Evolutionary conservation across 2,888 invertebrate species (phyloP).

Genomic region (Drosophila silvestris): DNA sequence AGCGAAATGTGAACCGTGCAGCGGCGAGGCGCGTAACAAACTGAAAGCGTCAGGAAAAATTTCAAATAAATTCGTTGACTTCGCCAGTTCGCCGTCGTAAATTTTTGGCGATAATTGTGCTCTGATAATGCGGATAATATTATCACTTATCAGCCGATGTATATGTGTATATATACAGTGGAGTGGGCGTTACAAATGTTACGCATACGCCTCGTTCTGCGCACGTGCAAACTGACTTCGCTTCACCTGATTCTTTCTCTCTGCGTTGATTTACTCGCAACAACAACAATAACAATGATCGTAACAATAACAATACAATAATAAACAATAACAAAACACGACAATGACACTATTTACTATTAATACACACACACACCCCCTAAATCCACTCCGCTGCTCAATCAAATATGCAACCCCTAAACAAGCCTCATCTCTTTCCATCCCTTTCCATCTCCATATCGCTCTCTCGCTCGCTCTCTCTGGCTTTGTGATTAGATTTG

Average conservation of each 20-base stretch:
- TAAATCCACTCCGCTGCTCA: neutral
- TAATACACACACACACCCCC: conserved; percentile 16
- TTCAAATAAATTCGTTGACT: conserved; percentile 30
- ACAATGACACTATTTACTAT: conserved; percentile 76
- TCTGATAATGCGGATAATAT: conserved; percentile 63
- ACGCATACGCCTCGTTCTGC: conserved; percentile 38
- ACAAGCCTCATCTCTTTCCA: neutral
- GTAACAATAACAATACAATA: conserved; percentile 42
- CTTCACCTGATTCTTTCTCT: neutral
- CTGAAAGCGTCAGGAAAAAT: conserved; percentile 51
- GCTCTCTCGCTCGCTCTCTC: neutral
- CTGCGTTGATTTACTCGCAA: too few species aligned
- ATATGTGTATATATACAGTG: neutral
- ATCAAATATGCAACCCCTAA: conserved; percentile 16
- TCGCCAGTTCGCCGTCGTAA: conserved; percentile 4
- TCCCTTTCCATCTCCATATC: neutral
- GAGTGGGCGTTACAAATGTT: conserved; percentile 34
- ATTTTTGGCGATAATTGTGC: conserved; percentile 49
- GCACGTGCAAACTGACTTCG: conserved; percentile 39
- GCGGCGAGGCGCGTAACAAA: conserved; percentile 62
- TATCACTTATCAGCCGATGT: conserved; percentile 45
- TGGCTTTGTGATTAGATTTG: conserved; percentile 67
- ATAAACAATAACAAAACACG: conserved; percentile 59
- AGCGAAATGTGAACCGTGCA: conserved; percentile 54
- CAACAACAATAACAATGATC: neutral